Percentiles rank a stretch among this genome's conserved stretches.
These are phyloP conservation scores for Ctenochaetus hawaiiensis DNA, from an alignment of 2,797 vertebrate species.

Conservation along the genomic window DNA sequence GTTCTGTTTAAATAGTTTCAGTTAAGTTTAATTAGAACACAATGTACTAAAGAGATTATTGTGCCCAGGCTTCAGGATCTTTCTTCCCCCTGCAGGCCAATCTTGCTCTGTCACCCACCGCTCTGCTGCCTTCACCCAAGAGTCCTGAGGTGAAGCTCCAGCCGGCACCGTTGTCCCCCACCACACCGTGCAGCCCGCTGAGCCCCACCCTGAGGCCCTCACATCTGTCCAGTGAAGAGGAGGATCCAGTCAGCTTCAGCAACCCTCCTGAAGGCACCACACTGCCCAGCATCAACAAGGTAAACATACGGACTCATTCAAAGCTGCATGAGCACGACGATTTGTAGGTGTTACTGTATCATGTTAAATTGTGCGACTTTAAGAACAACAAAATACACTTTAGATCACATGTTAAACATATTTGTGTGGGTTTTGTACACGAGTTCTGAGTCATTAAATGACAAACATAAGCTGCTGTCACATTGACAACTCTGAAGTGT, in stretches of 20 bases:
- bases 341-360: not conserved
- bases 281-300: slow-evolving; percentile 85
- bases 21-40: not conserved
- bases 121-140: slow-evolving; percentile 81
- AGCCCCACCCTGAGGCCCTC: slow-evolving; percentile 51
- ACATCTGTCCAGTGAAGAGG: slow-evolving; percentile 77
- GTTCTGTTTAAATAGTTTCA: not conserved
- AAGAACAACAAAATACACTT: not conserved
- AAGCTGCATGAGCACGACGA: not conserved
- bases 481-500: not conserved
- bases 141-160: slow-evolving; percentile 80
- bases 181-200: slow-evolving; percentile 46
- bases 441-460: slow-evolving; percentile 5
- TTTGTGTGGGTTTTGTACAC: not conserved
- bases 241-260: slow-evolving; percentile 80
- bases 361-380: not conserved
- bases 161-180: slow-evolving; percentile 56
- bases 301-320: slow-evolving; percentile 27
- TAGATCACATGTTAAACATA: not conserved
- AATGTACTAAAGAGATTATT: slow-evolving; percentile 24
- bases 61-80: slow-evolving; percentile 27
- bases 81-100: slow-evolving; percentile 78
- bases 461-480: slow-evolving; percentile 20
- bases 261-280: slow-evolving; percentile 76
- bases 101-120: slow-evolving; percentile 82